These are phyloP conservation scores for Drosophila fulvimacula DNA, from an alignment of 2,888 invertebrate genomes.

Conservation along the genomic window DNA sequence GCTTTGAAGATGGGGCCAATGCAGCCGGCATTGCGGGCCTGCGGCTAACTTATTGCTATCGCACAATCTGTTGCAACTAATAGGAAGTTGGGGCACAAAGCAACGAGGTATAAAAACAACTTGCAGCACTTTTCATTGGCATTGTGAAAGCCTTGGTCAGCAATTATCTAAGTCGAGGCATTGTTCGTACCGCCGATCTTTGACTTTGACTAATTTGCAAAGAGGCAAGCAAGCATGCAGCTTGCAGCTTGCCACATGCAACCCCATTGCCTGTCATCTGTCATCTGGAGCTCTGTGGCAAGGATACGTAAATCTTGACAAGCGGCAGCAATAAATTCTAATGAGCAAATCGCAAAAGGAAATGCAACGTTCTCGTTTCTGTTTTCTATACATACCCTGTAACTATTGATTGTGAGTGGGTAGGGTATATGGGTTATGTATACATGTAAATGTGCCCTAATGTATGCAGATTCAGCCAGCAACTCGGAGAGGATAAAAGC, in stretches of 20 bases:
- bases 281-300: slow-evolving; percentile 64
- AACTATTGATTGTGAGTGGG: not conserved
- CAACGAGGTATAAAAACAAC: slow-evolving; percentile 35
- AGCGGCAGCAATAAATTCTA: slow-evolving; percentile 81
- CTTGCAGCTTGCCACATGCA: slow-evolving; percentile 35
- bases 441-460: no score
- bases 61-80: slow-evolving; percentile 75
- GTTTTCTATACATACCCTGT: slow-evolving; percentile 8
- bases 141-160: slow-evolving; percentile 74
- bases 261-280: slow-evolving; percentile 71
- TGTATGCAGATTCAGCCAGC: not conserved
- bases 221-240: slow-evolving; percentile 46
- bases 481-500: not conserved
- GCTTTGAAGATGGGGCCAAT: slow-evolving; percentile 34
- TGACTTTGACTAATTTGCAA: slow-evolving; percentile 80
- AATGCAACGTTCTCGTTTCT: slow-evolving; percentile 62
- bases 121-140: slow-evolving; percentile 67
- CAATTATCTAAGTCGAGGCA: slow-evolving; percentile 76
- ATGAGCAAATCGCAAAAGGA: slow-evolving; percentile 78
- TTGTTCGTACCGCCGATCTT: slow-evolving; percentile 69
- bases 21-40: slow-evolving; percentile 34
- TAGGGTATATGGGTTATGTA: not conserved
- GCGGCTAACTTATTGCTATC: slow-evolving; percentile 77
- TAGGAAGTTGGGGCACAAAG: slow-evolving; percentile 67
- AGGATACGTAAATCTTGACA: slow-evolving; percentile 83